Base-by-base conservation (phyloP, 2,888 invertebrate genomes). In the Morpho achilles region DNA sequence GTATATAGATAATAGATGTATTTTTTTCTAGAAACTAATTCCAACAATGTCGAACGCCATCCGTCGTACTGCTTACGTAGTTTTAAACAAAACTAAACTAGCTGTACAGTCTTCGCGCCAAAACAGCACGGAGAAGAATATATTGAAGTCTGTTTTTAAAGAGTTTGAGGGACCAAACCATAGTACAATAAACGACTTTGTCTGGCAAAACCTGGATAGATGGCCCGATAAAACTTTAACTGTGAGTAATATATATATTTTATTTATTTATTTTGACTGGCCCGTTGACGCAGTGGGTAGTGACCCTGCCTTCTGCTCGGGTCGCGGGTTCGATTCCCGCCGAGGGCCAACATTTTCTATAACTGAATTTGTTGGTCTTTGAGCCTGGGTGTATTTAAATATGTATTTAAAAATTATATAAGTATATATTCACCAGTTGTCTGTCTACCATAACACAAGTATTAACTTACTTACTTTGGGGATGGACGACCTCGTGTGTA, bases 151-250 rank as follows among this genome's bases (percentile, higher is more conserved):
- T 7, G 86, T 87, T 3, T 92, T 77, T 66, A 87, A 87, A 39
- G 82, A 91, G 47, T 70, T 93, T 44, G 75, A 82, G 0, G 69
- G 80, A 23, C 85, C 87, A 0, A 90, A 93, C 65, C 74, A 89
- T 16, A 88, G 92, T 16, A 88, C 92, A 3, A 69, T 94, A 22
- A 90, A 92, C 68, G 93, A 94, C 68, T 93, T 89, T 72, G 81
- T 95, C 7, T 95, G 94, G 94, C 82, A 86, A 59, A 89, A 93
- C 68, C 77, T 94, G 61, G 92, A 93, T 51, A 91, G 91, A 70
- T 95, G 94, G 94, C 91, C 92, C n/a, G 92, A 94, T 64, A 92
- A 92, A 71, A 92, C 92, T 41, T 94, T 94, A 47, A 74, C 93
- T 75, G 95, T 95, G 79, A 92, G 93, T 91, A 64, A 51, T 49